These are phyloP conservation scores for Leptodactylus fallax DNA, from an alignment of 2,797 vertebrate species.

Conservation along the genomic window DNA sequence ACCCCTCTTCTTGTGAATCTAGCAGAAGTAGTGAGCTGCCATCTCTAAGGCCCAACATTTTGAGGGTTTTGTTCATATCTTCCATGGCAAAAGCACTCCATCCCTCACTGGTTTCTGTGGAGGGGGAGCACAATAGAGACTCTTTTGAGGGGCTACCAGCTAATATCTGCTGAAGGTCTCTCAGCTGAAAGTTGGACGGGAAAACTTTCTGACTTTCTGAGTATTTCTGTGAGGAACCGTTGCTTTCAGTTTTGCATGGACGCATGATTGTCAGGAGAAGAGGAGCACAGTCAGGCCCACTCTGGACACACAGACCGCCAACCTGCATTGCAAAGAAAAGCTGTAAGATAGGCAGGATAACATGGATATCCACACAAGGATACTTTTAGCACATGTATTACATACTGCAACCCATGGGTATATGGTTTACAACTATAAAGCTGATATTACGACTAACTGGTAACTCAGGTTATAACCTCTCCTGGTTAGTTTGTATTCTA, in stretches of 20 bases:
- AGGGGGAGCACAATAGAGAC: slow-evolving; percentile 43
- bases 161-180: slow-evolving; percentile 65
- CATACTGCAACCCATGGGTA: too few species aligned
- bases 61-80: slow-evolving; percentile 84
- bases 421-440: neutral
- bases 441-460: neutral
- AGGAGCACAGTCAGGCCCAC: slow-evolving; percentile 86
- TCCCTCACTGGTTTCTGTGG: slow-evolving; percentile 57
- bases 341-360: too few species aligned
- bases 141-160: slow-evolving; percentile 73
- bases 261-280: slow-evolving; percentile 85
- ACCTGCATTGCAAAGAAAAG: slow-evolving; percentile 76
- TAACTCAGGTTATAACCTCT: too few species aligned
- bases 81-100: slow-evolving; percentile 83
- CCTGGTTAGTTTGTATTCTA: neutral
- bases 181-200: slow-evolving; percentile 70
- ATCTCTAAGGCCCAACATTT: slow-evolving; percentile 82
- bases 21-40: slow-evolving; percentile 87
- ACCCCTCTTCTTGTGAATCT: slow-evolving; percentile 84
- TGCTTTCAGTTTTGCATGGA: slow-evolving; percentile 68
- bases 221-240: slow-evolving; percentile 67
- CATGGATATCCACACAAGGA: neutral
- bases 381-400: neutral
- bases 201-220: slow-evolving; percentile 70
- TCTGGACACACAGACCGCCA: slow-evolving; percentile 77